Evolutionary conservation across 2,113 vertebrate genomes (phyloP), one percentile per base, ranked within the genome.

Genomic region (Sylvia atricapilla): DNA sequence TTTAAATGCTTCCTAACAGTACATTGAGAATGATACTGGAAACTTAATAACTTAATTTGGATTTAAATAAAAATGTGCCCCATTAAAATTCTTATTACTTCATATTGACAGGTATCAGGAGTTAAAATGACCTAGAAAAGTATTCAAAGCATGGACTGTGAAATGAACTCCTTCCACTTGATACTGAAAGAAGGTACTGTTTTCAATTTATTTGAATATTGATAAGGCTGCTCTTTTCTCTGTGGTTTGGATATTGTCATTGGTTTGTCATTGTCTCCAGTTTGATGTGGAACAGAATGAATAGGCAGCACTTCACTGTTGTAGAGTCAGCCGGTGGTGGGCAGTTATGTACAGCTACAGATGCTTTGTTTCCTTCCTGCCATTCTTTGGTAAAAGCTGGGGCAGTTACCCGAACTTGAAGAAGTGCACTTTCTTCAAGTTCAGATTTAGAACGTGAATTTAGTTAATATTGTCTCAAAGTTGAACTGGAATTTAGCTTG

Each of bases 171-270:
- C 52, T 86, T 64, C 52, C 8, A 55, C 50, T 47, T 67, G 43
- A 63, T 63, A 56, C 84, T 28, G 56, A 88, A 91, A 91, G 37
- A 47, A 95, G 95, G 89, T 95, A 80, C 58, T 55, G 20, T 59
- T 87, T 68, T 72, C 16, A 44, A 2, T 63, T 84, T 31, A 18
- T 68, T 44, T 79, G 35, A 62, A 11, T 68, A 50, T 18, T 82
- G 33, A 2, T 63, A 39, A 43, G 33, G 20, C 2, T 77, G 0
- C 11, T 68, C 6, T 35, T 74, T 78, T 82, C 20, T 14, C 30
- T 76, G 23, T 49, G 10, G 3, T 62, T 63, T 74, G 27, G 7
- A 17, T 67, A 35, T 39, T 60, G 35, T 60, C 24, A 60, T 39
- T 39, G 59, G 16, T 60, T 39, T 27, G 59, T 60, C 7, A 5